Base-by-base conservation (phyloP, 92 coral and sea anemone species). In the Epizoanthus fatuus region DNA sequence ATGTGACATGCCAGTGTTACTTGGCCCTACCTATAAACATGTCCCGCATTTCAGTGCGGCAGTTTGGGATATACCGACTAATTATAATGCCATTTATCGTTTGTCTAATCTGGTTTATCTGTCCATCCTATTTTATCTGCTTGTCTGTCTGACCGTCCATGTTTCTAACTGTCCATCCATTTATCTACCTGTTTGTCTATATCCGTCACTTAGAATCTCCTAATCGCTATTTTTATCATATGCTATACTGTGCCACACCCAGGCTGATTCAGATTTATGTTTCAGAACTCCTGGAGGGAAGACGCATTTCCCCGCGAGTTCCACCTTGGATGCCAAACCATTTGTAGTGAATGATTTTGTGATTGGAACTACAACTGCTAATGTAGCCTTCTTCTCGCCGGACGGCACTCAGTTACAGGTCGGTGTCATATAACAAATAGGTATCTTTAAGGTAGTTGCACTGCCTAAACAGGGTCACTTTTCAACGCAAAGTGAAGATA, bases 271-370 rank as follows among this genome's bases (percentile, higher is more conserved):
- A 42, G 51, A 8, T 20, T n/a, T 79, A 16, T 56, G 53, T 35
- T 84, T 3, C 70, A 93, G 96, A 80, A 80, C 86, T 52, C 52
- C 93, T 8, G 73, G 47, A 25, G 87, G 69, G 22, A 82, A 91
- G 71, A 22, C 81, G 22, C 20, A 64, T 25, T 87, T 81, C 70
- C 96, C 97, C 45, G 96, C 96, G 52, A 93, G 98, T 14, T 95
- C 99, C 7, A 95, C 98, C 42, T 84, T 97, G 32, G 99, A 97
- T 66, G 99, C 97, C 44, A 84, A 70, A 38, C 97, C 97, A 25
- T 95, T 97, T 80, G 89, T 95, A 19, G 97, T 95, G 17, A 97
- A 95, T 66, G 98, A 97, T 68, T 97, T 97, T 64, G 86, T 90
- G 53, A 84, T 93, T 69, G 93, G 95, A 49, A 93, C 98, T 15